phyloP scores from a whole-genome alignment of 1,140 invertebrate genomes.

The Conus betulinus region DNA sequence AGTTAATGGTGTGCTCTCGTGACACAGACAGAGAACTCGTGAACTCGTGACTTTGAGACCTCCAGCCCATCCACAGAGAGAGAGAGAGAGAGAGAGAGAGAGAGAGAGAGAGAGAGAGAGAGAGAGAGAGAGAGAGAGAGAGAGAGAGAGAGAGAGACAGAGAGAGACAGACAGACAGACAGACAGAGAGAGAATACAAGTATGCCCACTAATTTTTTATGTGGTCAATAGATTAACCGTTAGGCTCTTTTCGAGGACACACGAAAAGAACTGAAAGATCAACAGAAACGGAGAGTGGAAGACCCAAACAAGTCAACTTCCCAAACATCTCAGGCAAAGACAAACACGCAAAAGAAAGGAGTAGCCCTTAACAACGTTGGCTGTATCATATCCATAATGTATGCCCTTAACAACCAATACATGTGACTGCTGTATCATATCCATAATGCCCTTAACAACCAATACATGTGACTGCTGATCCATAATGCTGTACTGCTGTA shows the following conservation, averaged over 20 bases:
- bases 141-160: background rate
- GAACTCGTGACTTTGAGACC: background rate
- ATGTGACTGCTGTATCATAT: no score
- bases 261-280: background rate
- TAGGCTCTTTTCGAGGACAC: background rate
- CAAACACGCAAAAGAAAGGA: no score
- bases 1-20: background rate
- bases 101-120: background rate
- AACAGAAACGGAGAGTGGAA: background rate
- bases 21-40: background rate
- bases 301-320: background rate
- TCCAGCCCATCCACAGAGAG: background rate
- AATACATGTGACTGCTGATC: no score
- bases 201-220: background rate
- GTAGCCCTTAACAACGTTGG: no score
- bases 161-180: background rate
- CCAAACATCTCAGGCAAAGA: no score
- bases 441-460: no score
- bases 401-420: no score
- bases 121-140: constrained; percentile 3
- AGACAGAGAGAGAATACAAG: background rate
- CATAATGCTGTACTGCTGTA: no score
- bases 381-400: no score
- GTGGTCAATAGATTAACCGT: background rate
- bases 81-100: background rate